Evolutionary conservation across 2,888 invertebrate species (phyloP), one percentile per base, ranked within the genome.

Genomic region (Panzeria rudis): DNA sequence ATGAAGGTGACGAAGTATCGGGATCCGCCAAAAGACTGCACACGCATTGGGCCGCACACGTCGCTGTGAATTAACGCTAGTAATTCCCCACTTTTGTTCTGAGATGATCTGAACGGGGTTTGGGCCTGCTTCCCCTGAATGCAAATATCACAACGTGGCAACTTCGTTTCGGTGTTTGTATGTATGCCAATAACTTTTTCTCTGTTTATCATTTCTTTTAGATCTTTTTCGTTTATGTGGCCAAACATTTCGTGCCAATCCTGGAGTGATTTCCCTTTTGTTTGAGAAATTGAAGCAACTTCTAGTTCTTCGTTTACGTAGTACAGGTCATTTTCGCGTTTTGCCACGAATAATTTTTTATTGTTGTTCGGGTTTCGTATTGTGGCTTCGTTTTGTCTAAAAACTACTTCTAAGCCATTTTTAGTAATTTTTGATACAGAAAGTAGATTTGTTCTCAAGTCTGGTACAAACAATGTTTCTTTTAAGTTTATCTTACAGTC

Each of bases 1-100:
- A n/a, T n/a, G n/a, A n/a, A n/a, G n/a, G n/a, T n/a, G n/a, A n/a
- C n/a, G n/a, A n/a, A n/a, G n/a, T n/a, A n/a, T n/a, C n/a, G n/a
- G n/a, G n/a, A n/a, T n/a, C n/a, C n/a, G n/a, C n/a, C n/a, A n/a
- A n/a, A n/a, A n/a, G n/a, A n/a, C n/a, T n/a, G n/a, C n/a, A n/a
- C n/a, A n/a, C n/a, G n/a, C n/a, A n/a, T n/a, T n/a, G n/a, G n/a
- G n/a, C n/a, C n/a, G n/a, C n/a, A n/a, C n/a, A n/a, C n/a, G n/a
- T n/a, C 84, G 8, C 81, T 84, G 64, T 86, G 82, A 17, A 84
- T 23, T 11, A 83, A 50, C 29, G 68, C 75, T 23, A 86, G 41
- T 15, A 83, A 35, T 41, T 84, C 64, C 9, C 11, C 41, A 25
- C 66, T 35, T 76, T 64, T 54, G n/a, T 9, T 61, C 7, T 64